Base-by-base conservation (phyloP, 2,797 vertebrate species). In the Pangasius mekongensis region DNA sequence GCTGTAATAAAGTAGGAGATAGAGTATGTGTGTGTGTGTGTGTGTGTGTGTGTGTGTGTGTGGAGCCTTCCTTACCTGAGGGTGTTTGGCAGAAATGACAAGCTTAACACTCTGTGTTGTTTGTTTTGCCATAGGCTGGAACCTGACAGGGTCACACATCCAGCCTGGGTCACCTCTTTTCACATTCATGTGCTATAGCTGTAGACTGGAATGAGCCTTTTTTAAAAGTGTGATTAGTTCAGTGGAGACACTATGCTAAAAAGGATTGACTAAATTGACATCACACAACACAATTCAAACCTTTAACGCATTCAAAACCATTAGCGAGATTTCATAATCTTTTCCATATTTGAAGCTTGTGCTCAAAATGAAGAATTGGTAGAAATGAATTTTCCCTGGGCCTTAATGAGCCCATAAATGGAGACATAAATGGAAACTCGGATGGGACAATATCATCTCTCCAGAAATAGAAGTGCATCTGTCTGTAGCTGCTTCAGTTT, bases 1-100 rank as follows among this genome's bases (percentile, higher is more conserved):
- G 78, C 87, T 91, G 87, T 89, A 73, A 90, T 87, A 84, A 91
- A 84, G 80, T 14, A 85, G 67, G 87, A 47, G 30, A 36, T 9
- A 49, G 14, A 9, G 22, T 43, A 5, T 54, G 83, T 80, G 77
- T 43, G 39, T 43, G 39, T 43, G 74, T 67, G 86, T 89, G 83
- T 81, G 71, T 84, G 30, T 89, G 74, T 43, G 43, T 60, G 20
- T 69, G 74, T 74, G 86, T 90, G 86, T 84, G 71, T 84, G 30
- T 89, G 74, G 6, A 49, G n/a, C 22, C 16, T 58, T 43, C 62
- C 60, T 82, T 66, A 90, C 78, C 84, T 82, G 76, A 89, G 84
- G 87, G 81, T 74, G 60, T 89, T 83, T 64, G 83, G 77, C 78
- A 88, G 30, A 81, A 80, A 87, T 80, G 39, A 62, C 85, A 88